Evolutionary conservation across 2,888 invertebrate genomes (phyloP).

Genomic region (Drosophila mimica): DNA sequence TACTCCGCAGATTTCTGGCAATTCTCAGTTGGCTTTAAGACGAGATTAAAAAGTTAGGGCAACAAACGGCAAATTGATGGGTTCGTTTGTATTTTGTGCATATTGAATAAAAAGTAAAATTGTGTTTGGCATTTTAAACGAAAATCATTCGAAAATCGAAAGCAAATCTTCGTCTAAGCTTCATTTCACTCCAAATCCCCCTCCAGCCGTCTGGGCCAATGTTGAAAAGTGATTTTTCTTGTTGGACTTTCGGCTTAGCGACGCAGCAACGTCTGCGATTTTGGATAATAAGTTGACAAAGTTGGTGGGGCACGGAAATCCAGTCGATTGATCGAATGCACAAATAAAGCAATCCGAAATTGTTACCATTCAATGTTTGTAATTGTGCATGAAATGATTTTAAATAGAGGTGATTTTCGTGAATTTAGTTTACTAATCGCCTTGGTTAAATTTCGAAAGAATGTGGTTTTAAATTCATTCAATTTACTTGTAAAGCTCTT

Average conservation of each 20-base stretch:
- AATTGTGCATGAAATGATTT: conserved; percentile 11
- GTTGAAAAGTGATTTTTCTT: conserved; percentile 78
- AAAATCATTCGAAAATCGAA: conserved; percentile 64
- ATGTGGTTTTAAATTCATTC: neutral
- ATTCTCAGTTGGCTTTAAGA: conserved; percentile 28
- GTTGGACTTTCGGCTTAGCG: conserved; percentile 72
- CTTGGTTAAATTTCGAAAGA: neutral
- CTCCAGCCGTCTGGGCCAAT: conserved; percentile 11
- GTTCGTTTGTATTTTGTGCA: conserved; percentile 54
- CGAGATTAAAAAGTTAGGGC: conserved; percentile 59
- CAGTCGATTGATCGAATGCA: conserved; percentile 46
- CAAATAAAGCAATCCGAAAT: conserved; percentile 22
- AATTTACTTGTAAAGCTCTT: neutral
- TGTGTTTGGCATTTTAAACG: conserved; percentile 78
- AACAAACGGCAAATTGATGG: conserved; percentile 61
- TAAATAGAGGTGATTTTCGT: conserved; percentile 5
- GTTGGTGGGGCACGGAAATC: conserved; percentile 20
- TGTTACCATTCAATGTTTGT: conserved; percentile 29
- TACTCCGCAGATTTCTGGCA: neutral
- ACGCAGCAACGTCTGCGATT: conserved; percentile 64
- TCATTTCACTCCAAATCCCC: neutral
- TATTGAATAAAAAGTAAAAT: conserved; percentile 74
- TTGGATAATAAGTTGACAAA: conserved; percentile 56
- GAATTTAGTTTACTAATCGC: neutral
- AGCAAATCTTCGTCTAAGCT: conserved; percentile 55